phyloP scores from a whole-genome alignment of 2,113 vertebrate genomes.

The Notiomystis cincta region DNA sequence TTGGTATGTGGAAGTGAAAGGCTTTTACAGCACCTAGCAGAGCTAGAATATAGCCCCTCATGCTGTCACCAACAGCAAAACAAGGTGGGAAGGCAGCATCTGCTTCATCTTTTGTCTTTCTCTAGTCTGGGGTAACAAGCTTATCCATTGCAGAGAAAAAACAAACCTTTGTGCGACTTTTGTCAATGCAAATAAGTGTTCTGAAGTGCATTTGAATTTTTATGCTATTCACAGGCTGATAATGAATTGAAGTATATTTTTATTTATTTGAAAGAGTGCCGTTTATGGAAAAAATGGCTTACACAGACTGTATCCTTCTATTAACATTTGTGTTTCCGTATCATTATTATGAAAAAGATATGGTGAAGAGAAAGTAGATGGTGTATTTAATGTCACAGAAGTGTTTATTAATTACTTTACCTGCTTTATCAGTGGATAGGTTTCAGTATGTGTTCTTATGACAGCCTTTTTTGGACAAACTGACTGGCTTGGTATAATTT shows the following conservation, averaged over 20 bases:
- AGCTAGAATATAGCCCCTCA: neutral
- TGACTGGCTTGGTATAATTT: neutral
- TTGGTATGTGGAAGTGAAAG: neutral
- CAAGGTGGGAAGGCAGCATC: neutral
- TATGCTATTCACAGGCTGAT: neutral
- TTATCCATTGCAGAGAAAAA: neutral
- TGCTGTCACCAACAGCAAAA: neutral
- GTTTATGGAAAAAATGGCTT: neutral
- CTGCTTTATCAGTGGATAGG: neutral
- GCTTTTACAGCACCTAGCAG: neutral
- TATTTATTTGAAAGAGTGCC: neutral
- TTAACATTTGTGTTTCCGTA: neutral
- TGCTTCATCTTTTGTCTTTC: neutral
- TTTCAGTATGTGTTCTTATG: neutral
- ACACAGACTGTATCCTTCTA: neutral
- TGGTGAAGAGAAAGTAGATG: neutral
- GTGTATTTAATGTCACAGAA: neutral
- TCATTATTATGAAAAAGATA: neutral
- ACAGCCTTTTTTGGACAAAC: neutral
- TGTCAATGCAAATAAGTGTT: neutral
- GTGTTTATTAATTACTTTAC: neutral
- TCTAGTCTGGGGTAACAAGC: neutral
- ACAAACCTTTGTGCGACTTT: neutral
- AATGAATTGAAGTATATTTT: neutral
- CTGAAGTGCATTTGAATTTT: neutral